Base-by-base conservation (phyloP, 2,888 invertebrate species). In the Brachyptera putata region DNA sequence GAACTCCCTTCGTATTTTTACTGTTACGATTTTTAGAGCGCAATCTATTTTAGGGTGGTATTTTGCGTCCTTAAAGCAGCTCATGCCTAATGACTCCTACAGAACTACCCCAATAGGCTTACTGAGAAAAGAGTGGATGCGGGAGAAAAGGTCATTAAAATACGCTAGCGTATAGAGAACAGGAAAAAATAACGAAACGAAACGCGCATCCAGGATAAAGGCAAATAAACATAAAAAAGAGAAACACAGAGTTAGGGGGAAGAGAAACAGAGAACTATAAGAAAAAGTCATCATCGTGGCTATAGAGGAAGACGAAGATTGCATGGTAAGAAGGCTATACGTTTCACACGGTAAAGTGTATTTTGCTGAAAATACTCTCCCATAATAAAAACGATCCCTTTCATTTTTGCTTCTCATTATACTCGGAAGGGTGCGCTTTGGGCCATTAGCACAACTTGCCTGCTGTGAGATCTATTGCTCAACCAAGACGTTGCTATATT, bases 241-340 rank as follows among this genome's bases (percentile, higher is more conserved):
- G 53, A 21, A 18, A 18, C 11, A 43, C 11, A 21, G 21, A 30
- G 5, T 11, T 7, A 30, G 43, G 21, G 53, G 34, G 34, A 53
- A 53, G 24, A 50, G 24, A 53, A 53, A 53, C 34, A 53, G 53
- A 50, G 49, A 24, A 50, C 21, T 41, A 21, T n/a, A n/a, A n/a
- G 9, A 11, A 30, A 30, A 30, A 30, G 34, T 30, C 11, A 30
- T 30, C 34, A 30, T 11, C 7, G 41, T 7, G 41, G n/a, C n/a
- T n/a, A n/a, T n/a, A n/a, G n/a, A n/a, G n/a, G n/a, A n/a, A n/a
- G n/a, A n/a, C n/a, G n/a, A n/a, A n/a, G n/a, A n/a, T n/a, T n/a
- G n/a, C n/a, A n/a, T n/a, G n/a, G n/a, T n/a, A n/a, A n/a, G n/a
- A n/a, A n/a, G n/a, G n/a, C n/a, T n/a, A n/a, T n/a, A n/a, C n/a